These are phyloP conservation scores for Boulengeromyrus knoepffleri DNA, from an alignment of 2,113 vertebrate genomes.

Conservation along the genomic window DNA sequence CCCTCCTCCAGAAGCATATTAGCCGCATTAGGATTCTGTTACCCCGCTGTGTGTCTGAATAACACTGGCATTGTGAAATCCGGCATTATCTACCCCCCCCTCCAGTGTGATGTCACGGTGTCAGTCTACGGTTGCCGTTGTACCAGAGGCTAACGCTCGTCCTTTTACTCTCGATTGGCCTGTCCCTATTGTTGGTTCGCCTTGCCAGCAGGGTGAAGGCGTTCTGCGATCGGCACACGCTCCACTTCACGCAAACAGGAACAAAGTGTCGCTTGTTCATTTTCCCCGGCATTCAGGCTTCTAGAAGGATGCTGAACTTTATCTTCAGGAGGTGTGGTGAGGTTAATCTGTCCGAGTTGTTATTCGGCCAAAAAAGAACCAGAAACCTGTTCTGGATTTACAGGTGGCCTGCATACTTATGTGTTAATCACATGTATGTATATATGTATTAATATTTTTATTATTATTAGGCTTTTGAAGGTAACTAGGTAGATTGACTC, in stretches of 20 bases:
- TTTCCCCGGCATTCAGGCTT: background rate
- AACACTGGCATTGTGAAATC: conserved; percentile 25
- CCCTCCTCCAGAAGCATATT: conserved; percentile 13
- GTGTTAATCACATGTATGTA: background rate
- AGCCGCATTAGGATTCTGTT: background rate
- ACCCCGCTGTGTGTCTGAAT: background rate
- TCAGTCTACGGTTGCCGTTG: background rate
- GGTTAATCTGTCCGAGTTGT: background rate
- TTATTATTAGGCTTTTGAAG: background rate
- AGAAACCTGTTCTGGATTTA: background rate
- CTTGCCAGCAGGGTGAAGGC: background rate
- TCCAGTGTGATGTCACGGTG: conserved; percentile 30
- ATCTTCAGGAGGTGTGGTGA: background rate
- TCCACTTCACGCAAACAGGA: background rate
- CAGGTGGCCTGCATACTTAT: background rate
- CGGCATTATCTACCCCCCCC: conserved; percentile 5
- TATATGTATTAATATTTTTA: background rate
- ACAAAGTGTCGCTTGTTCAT: background rate
- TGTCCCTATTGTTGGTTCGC: background rate
- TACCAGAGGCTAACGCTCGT: conserved; percentile 17
- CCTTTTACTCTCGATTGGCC: background rate
- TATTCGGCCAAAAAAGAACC: background rate
- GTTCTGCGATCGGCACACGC: background rate
- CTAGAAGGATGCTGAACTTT: conserved; percentile 1
- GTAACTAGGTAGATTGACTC: background rate